These are phyloP conservation scores for Ptychadena robeensis DNA, from an alignment of 2,797 vertebrate species.

Conservation along the genomic window DNA sequence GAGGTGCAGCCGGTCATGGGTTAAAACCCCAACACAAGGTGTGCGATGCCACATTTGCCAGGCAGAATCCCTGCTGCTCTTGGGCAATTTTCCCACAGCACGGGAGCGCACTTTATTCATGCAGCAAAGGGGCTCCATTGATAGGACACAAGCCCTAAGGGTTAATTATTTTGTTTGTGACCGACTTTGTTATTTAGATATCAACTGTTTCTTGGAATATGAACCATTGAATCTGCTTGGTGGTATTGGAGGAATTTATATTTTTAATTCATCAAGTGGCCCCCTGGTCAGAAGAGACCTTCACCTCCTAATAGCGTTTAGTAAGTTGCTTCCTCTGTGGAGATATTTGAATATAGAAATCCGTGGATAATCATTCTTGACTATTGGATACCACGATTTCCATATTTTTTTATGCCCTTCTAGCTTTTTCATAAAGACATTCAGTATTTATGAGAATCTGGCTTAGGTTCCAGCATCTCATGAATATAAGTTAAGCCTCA, in stretches of 20 bases:
- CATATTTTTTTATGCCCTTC: constrained; percentile 1
- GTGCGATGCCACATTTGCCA: too few relatives aligned
- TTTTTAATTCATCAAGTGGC: background rate
- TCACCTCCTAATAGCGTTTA: background rate
- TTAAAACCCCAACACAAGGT: too few relatives aligned
- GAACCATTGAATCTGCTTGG: background rate
- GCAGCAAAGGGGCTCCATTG: too few relatives aligned
- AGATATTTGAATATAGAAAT: background rate
- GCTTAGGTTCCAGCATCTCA: background rate
- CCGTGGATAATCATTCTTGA: background rate
- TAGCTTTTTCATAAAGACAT: background rate
- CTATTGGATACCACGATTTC: background rate
- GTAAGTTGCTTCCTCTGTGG: background rate
- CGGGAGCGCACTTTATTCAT: too few relatives aligned
- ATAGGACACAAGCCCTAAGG: too few relatives aligned
- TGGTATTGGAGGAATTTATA: background rate
- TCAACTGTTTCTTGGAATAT: background rate
- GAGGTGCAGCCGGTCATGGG: too few relatives aligned
- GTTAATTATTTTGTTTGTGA: background rate
- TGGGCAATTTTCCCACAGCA: too few relatives aligned
- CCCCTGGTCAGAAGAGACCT: background rate
- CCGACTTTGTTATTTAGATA: background rate
- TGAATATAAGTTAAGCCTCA: background rate
- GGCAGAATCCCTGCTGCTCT: too few relatives aligned
- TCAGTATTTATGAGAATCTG: background rate